These are phyloP conservation scores for Hypanus sabinus DNA, from an alignment of 2,113 vertebrate genomes.

Conservation along the genomic window DNA sequence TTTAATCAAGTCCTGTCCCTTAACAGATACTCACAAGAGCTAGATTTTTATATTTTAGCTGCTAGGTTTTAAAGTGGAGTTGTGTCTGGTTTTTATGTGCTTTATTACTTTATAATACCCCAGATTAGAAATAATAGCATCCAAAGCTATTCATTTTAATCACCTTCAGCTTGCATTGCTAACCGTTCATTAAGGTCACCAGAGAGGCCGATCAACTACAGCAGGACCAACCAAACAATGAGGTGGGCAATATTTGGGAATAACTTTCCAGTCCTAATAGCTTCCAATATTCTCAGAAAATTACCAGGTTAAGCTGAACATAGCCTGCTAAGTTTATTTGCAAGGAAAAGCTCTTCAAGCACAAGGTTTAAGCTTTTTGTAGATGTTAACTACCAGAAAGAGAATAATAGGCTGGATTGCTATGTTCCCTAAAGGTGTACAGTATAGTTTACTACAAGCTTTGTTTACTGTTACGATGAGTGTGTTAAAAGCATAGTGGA, in stretches of 20 bases:
- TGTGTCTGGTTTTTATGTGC: neutral
- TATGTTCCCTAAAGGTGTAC: neutral
- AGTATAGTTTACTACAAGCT: neutral
- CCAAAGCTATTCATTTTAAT: neutral
- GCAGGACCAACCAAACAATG: neutral
- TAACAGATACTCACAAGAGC: neutral
- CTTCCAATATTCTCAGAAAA: neutral
- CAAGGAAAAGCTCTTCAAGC: neutral
- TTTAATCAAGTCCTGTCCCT: neutral
- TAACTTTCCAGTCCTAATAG: neutral
- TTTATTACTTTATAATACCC: neutral
- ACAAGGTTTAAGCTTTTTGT: neutral
- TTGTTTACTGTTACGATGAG: neutral
- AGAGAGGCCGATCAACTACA: neutral
- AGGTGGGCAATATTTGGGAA: no score
- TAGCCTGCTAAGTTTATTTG: neutral
- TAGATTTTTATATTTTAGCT: neutral
- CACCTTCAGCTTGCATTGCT: neutral
- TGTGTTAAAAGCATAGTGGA: neutral
- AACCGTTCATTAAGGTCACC: neutral
- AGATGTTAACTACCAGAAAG: neutral
- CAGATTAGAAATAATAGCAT: neutral
- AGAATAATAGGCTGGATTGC: neutral
- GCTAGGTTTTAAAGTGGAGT: neutral
- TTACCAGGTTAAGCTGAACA: neutral